Evolutionary conservation across 2,797 vertebrate genomes (phyloP), one percentile per base, ranked within the genome.

Genomic region (Orientallactaga sibirica): DNA sequence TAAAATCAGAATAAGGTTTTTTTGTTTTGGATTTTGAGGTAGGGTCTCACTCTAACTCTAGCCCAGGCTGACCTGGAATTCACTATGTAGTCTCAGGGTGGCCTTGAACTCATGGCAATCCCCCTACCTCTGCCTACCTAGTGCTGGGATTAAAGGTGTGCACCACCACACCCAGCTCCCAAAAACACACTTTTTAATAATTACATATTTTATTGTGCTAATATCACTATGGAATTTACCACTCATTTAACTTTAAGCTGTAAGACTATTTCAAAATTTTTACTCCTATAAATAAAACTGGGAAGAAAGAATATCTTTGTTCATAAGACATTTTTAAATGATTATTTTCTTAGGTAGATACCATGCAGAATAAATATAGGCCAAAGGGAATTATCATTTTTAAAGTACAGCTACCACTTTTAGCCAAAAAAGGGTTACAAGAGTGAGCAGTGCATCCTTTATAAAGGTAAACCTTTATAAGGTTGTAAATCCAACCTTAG

Each of bases 271-370:
- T 89, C 52, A 82, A 52, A 27, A 27, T 80, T 52, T 84, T 94
- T 77, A 64, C 5, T 62, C 4, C 24, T 80, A 22, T 80, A 86
- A 86, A 41, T 86, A 91, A 89, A 89, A 71, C 83, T 77, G 33
- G 71, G 41, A 64, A 15, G 43, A 90, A 71, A 15, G 29, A 90
- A 41, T 15, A 79, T 86, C 71, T 82, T 92, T 87, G 33, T 79
- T 80, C 27, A 37, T 67, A 82, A 82, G 22, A 66, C 81, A 20
- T 37, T 70, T 86, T 91, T 91, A 41, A 58, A 58, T 88, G n/a
- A 92, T 71, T 94, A 85, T 88, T 92, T 93, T 18, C 78, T 95
- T 75, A 78, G 3, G 27, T 62, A 7, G 41, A 81, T 86, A 83
- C 1, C 25, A n/a, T 62, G 64, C 89, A 91, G 22, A 88, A 88